Conservation (phyloP, 2,113 vertebrate genomes). For the Grus americana region DNA sequence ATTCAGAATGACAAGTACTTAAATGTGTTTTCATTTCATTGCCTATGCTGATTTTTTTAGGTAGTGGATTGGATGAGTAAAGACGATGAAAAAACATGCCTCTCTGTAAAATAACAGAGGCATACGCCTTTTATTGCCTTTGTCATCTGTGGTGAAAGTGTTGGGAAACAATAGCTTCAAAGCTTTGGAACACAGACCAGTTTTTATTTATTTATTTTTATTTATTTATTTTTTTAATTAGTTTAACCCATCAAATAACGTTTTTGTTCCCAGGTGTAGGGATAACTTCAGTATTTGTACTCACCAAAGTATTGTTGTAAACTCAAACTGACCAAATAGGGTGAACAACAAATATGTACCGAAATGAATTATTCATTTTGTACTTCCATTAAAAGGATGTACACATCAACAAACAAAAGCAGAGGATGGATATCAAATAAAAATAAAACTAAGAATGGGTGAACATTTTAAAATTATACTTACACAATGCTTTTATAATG, state of each 20-base stretch:
- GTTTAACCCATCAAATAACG: neutral
- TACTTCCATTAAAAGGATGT: neutral
- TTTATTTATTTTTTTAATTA: neutral
- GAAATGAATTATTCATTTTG: neutral
- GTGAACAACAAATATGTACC: neutral
- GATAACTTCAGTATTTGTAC: neutral
- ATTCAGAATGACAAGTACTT: neutral
- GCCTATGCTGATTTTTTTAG: neutral
- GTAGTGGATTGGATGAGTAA: neutral
- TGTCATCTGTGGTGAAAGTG: neutral
- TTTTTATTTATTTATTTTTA: too few species aligned
- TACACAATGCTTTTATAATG: neutral
- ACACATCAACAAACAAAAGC: neutral
- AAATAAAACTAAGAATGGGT: neutral
- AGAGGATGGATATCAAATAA: neutral
- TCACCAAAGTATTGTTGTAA: neutral
- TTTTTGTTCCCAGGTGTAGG: neutral
- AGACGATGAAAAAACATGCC: slow-evolving; percentile 40
- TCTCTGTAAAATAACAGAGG: neutral
- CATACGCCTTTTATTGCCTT: neutral
- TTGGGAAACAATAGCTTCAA: neutral
- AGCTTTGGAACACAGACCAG: neutral
- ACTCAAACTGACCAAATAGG: neutral
- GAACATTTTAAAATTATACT: neutral
- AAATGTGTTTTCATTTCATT: neutral